phyloP scores from a whole-genome alignment of 2,888 invertebrate species.

The Papilio gigon region DNA sequence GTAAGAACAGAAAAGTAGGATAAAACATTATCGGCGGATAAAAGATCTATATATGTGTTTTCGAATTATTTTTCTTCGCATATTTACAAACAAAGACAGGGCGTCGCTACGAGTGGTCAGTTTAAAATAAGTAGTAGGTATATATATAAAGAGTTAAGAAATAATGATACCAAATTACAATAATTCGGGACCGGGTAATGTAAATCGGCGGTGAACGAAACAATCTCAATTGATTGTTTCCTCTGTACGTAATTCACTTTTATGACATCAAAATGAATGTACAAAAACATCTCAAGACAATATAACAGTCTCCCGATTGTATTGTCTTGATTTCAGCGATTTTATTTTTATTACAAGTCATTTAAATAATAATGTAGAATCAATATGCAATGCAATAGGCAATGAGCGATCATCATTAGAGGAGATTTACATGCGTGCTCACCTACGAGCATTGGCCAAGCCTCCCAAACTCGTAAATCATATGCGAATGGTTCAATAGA shows the following conservation, averaged over 20 bases:
- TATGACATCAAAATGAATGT: neutral
- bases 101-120: too few species aligned
- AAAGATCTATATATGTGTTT: too few species aligned
- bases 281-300: neutral
- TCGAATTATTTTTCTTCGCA: too few species aligned
- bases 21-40: neutral
- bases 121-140: neutral
- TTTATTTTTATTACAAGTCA: neutral
- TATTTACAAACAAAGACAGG: too few species aligned
- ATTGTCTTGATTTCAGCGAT: neutral
- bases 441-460: slow-evolving; percentile 5
- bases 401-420: neutral
- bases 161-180: neutral
- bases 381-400: neutral
- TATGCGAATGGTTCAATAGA: neutral
- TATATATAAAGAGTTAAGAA: neutral
- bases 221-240: slow-evolving; percentile 9
- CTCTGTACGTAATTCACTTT: neutral
- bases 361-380: neutral
- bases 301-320: neutral
- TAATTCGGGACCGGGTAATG: neutral
- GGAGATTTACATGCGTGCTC: neutral
- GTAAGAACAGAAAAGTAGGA: neutral
- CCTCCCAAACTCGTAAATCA: neutral
- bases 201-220: slow-evolving; percentile 4